These are phyloP conservation scores for Diachasmimorpha longicaudata DNA, from an alignment of 1,140 invertebrate species.

Conservation along the genomic window DNA sequence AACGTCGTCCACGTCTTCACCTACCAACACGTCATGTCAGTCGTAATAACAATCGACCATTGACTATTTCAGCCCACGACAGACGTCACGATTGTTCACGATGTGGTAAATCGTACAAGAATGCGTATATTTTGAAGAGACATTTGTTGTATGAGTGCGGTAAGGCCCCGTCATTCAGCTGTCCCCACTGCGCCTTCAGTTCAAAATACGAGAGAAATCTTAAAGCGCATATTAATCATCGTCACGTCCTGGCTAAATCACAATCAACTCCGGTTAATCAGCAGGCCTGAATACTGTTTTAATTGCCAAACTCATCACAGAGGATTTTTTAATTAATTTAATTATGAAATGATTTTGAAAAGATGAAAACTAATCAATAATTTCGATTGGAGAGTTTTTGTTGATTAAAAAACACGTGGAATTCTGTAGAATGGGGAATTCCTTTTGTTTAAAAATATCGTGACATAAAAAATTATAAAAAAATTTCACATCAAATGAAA, in stretches of 20 bases:
- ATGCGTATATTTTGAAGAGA: constrained; percentile 59
- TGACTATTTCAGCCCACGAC: constrained; percentile 48
- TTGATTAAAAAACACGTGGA: no score
- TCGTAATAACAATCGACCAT: constrained; percentile 48
- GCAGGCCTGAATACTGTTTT: constrained; percentile 19
- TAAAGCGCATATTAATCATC: constrained; percentile 61
- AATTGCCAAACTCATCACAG: not conserved
- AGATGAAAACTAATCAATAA: no score
- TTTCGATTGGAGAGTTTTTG: no score
- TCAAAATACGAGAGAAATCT: constrained; percentile 63
- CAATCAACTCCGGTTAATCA: constrained; percentile 33
- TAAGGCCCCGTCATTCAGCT: constrained; percentile 64
- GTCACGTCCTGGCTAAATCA: constrained; percentile 45
- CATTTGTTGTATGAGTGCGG: constrained; percentile 65
- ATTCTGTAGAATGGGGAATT: no score
- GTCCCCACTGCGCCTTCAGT: constrained; percentile 62
- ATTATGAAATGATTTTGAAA: no score
- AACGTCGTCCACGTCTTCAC: constrained; percentile 52
- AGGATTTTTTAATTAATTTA: no score
- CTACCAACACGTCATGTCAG: constrained; percentile 49
- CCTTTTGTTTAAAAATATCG: no score
- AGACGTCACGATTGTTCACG: constrained; percentile 58
- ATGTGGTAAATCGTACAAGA: constrained; percentile 62
- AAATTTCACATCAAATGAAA: no score
- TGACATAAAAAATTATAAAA: no score